A percentile compares a stretch with the other conserved stretches of the same genome.
phyloP scores from a whole-genome alignment of 2,797 vertebrate species.

The Menidia menidia region DNA sequence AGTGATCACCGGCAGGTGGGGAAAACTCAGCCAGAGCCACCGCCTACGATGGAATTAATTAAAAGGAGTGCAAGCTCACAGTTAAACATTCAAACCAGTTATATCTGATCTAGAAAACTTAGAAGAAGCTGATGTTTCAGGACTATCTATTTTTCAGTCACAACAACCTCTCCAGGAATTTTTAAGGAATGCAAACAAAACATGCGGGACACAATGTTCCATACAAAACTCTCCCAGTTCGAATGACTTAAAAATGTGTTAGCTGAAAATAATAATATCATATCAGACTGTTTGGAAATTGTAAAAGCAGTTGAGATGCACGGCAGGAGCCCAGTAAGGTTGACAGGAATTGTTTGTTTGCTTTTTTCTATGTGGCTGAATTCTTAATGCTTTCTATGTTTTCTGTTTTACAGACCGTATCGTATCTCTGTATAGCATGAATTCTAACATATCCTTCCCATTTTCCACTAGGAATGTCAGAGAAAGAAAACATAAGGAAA shows the following conservation, averaged over 20 bases:
- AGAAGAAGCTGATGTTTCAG: not conserved
- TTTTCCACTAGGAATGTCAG: slow-evolving; percentile 88
- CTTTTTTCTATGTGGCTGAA: not conserved
- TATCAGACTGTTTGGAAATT: no score
- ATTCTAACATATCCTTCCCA: not conserved
- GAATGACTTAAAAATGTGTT: no score
- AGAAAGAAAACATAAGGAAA: slow-evolving; percentile 92
- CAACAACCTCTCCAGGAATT: no score
- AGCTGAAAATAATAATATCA: no score
- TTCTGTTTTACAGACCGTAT: slow-evolving; percentile 12
- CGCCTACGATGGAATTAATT: not conserved
- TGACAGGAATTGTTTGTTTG: not conserved
- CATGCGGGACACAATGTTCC: no score
- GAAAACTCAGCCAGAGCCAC: not conserved
- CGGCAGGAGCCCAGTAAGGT: no score
- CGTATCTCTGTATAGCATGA: not conserved
- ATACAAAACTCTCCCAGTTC: no score
- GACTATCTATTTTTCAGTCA: not conserved
- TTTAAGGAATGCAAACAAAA: no score
- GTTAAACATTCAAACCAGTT: not conserved
- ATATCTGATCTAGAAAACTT: not conserved
- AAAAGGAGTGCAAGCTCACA: not conserved
- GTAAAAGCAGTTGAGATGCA: no score
- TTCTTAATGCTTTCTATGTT: no score
- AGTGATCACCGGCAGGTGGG: not conserved